Evolutionary conservation across 2,797 vertebrate genomes (phyloP), one percentile per base, ranked within the genome.

Genomic region (Enteromius paludinosus): DNA sequence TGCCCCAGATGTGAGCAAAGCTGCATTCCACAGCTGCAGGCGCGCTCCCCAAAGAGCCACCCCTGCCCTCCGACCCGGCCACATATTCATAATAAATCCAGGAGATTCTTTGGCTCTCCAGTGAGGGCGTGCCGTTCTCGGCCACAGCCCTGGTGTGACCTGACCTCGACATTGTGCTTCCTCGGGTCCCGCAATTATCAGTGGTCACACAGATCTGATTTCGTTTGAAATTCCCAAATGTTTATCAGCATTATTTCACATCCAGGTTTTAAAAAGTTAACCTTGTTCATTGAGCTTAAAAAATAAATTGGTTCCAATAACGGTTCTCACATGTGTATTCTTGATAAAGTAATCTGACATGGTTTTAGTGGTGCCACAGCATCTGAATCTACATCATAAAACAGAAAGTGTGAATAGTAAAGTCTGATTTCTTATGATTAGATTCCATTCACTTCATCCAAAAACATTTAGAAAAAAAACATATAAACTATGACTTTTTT

Each of bases 51-150:
- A 77, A 79, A 87, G 78, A 87, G 64, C 78, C 85, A 85, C 86
- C 80, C 83, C 52, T 89, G 89, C 89, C 91, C 90, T 90, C 85
- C 84, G 87, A 72, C 87, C 89, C 89, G 82, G 81, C 83, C 47
- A 75, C 84, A 86, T 79, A 83, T 79, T 83, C 87, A 87, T 87
- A 88, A 90, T 88, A 90, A 89, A 89, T 83, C 73, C 82, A 41
- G 49, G 86, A 87, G 83, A 85, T 87, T 87, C 84, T 88, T 79
- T 82, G 33, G 73, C 85, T 84, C 85, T 84, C 79, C 59, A 76
- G 78, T 35, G 86, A 86, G 82, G 87, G 81, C 12, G 82, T 85
- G 87, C 84, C 84, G 61, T 61, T 30, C 64, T 81, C 52, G 14
- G 38, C 68, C 33, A 59, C 75, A 54, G 79, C 82, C 69, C 85